A percentile compares a stretch with the other conserved stretches of the same genome.
These are phyloP conservation scores for Pteropus alecto DNA, from an alignment of 2,113 vertebrate genomes.

Conservation along the genomic window DNA sequence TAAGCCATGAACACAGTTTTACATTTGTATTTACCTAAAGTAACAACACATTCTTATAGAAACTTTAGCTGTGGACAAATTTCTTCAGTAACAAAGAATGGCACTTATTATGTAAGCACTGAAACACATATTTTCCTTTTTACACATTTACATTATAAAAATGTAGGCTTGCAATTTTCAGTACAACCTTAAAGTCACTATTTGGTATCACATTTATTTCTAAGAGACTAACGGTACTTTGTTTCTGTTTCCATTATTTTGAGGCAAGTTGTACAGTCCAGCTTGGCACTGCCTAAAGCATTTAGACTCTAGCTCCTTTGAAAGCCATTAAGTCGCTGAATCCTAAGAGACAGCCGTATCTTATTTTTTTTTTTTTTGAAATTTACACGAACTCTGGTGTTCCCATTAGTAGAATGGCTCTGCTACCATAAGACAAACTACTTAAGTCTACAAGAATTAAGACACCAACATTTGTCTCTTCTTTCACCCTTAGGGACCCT, in stretches of 20 bases:
- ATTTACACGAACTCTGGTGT: conserved; percentile 53
- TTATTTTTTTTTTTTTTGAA: conserved; percentile 53
- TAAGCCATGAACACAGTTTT: conserved; percentile 76
- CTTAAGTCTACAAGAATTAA: conserved; percentile 39
- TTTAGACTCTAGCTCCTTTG: conserved; percentile 75
- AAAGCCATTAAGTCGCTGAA: conserved; percentile 74
- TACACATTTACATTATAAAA: conserved; percentile 72
- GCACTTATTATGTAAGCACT: not conserved
- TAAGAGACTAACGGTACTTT: conserved; percentile 77
- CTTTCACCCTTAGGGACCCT: not conserved
- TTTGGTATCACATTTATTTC: conserved; percentile 78
- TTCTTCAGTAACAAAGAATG: conserved; percentile 18
- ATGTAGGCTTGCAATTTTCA: conserved; percentile 70
- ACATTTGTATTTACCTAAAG: conserved; percentile 67
- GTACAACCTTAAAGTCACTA: conserved; percentile 69
- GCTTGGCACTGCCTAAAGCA: conserved; percentile 77
- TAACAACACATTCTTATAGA: conserved; percentile 73
- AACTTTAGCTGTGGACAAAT: conserved; percentile 23
- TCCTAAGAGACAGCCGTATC: conserved; percentile 62
- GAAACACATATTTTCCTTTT: conserved; percentile 72
- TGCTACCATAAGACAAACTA: conserved; percentile 36
- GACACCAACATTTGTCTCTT: conserved; percentile 37
- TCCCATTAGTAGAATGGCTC: conserved; percentile 64
- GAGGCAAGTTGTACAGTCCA: conserved; percentile 76
- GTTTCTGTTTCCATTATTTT: conserved; percentile 81